Evolutionary conservation across 1,140 invertebrate genomes (phyloP).

Genomic region (Drosophila sucinea): DNA sequence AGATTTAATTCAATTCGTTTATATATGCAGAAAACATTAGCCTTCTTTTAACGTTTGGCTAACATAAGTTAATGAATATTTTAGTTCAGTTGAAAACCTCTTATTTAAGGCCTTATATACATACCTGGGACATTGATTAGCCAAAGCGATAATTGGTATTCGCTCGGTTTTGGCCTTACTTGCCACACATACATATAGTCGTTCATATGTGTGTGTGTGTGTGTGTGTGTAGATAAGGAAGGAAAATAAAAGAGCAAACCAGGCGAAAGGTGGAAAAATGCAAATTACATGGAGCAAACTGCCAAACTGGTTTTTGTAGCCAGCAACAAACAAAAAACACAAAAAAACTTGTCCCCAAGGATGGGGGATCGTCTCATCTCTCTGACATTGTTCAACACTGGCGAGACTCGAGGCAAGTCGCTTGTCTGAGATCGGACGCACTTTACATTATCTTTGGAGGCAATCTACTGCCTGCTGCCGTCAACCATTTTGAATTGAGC

Average conservation of each 20-base stretch:
- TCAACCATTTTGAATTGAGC: conserved; percentile 64
- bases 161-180: background rate
- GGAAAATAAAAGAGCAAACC: conserved; percentile 12
- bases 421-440: conserved; percentile 63
- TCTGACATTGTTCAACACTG: conserved; percentile 36
- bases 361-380: conserved; percentile 27
- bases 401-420: background rate
- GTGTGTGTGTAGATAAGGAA: conserved; percentile 21
- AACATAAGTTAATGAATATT: background rate
- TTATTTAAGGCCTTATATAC: conserved; percentile 33
- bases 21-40: too few species aligned
- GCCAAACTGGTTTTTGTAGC: conserved; percentile 21
- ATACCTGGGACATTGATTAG: conserved; percentile 30
- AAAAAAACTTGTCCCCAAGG: conserved; percentile 42
- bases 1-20: too few species aligned
- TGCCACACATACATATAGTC: background rate
- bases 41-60: background rate
- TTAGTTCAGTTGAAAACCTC: background rate
- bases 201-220: conserved; percentile 2
- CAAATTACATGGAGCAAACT: conserved; percentile 39
- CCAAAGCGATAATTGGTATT: conserved; percentile 31
- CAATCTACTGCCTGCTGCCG: conserved; percentile 39
- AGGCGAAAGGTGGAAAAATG: conserved; percentile 51
- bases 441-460: conserved; percentile 54
- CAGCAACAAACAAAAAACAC: conserved; percentile 10